Conservation (phyloP, 2,888 invertebrate species). For the Melinopterus prodromus region DNA sequence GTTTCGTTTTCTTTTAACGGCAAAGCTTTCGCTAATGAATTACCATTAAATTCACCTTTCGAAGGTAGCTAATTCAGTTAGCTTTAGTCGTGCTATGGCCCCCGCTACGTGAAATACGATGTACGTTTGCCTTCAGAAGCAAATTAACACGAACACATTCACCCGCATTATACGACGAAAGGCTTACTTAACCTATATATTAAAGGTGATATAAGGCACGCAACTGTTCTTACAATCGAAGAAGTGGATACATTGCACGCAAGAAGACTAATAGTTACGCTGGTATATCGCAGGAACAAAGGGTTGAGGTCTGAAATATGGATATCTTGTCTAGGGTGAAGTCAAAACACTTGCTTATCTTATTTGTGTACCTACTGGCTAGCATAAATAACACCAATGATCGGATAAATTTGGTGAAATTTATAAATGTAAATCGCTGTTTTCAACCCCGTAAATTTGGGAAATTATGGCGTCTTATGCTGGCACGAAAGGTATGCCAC, state of each 20-base stretch:
- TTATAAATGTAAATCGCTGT: too few relatives aligned
- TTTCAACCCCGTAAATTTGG: background rate
- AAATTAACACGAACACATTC: slow-evolving; percentile 4
- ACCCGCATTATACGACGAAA: background rate
- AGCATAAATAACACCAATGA: background rate
- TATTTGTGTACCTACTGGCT: background rate
- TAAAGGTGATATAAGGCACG: background rate
- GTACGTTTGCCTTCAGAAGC: background rate
- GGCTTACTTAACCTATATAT: background rate
- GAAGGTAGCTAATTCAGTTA: background rate
- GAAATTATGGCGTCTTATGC: background rate
- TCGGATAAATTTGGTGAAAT: too few relatives aligned
- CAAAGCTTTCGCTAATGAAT: background rate
- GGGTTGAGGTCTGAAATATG: background rate
- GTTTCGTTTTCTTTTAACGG: background rate
- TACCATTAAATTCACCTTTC: background rate
- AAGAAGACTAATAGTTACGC: background rate
- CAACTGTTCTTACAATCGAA: background rate
- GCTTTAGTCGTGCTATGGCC: background rate
- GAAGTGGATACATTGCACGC: background rate
- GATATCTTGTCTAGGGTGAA: background rate
- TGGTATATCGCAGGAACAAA: background rate
- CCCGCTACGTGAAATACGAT: background rate
- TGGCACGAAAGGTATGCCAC: background rate
- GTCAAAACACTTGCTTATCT: background rate